Evolutionary conservation across 2,113 vertebrate species (phyloP), one percentile per base, ranked within the genome.

Genomic region (Chaetorhynchus papuensis): DNA sequence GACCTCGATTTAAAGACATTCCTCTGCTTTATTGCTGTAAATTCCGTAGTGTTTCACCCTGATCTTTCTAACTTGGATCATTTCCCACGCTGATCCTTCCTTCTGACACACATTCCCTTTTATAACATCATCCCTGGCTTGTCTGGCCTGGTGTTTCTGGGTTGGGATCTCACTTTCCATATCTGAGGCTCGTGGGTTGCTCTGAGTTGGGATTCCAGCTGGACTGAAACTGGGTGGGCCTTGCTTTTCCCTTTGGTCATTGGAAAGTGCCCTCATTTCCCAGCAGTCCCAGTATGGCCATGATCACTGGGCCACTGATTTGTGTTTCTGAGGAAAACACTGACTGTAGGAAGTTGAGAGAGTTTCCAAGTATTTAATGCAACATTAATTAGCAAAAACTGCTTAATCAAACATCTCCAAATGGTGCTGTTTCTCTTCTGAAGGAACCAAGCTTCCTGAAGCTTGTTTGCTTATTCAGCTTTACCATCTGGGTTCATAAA

Each of bases 401-500:
- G 39, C 65, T 71, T 82, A 33, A 44, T 78, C 52, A 65, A 83
- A 77, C 45, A 75, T 85, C 20, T 84, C 57, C 54, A 80, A 89
- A 80, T 64, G 45, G 57, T 54, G 35, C 31, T 78, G 39, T 83
- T 88, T 83, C 44, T 45, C 26, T 77, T 33, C 4, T 16, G 50
- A 69, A 83, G 35, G 61, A 42, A 28, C 9, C 57, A 18, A 21
- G 35, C 68, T 87, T 92, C 61, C 61, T 41, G 53, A 6, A 89
- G 59, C 50, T 83, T 80, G 37, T 85, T 94, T 79, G 63, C 53
- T 83, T 90, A 28, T 76, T 92, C n/a, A 76, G 63, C 49, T 83
- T 88, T 45, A 10, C 78, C 82, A 74, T 93, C 87, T 94, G 85
- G 24, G 77, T 74, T 69, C 57, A 61, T 95, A 76, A 56, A 79